Conservation (phyloP, 2,797 vertebrate genomes). For the Momotus momota region DNA sequence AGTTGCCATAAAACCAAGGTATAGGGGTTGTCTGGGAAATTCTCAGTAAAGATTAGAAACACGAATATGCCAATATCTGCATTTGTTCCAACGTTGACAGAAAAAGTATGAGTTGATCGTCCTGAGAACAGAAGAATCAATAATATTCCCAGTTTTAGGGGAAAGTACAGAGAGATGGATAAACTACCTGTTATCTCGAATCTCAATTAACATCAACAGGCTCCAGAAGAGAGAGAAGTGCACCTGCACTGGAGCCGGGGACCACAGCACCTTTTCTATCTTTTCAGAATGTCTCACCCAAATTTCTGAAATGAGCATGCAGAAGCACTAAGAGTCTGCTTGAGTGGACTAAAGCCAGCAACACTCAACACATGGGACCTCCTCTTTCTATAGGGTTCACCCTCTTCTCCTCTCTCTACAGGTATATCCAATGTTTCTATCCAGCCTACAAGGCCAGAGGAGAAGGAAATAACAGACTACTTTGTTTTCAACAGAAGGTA, state of each 20-base stretch:
- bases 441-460: neutral
- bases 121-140: neutral
- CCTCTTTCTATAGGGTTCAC: neutral
- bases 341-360: neutral
- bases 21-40: neutral
- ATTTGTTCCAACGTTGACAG: neutral
- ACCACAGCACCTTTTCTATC: neutral
- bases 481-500: neutral
- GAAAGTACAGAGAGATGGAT: neutral
- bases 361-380: neutral
- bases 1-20: neutral
- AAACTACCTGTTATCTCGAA: neutral
- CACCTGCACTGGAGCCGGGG: neutral
- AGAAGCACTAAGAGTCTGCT: neutral
- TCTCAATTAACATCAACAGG: neutral
- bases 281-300: neutral
- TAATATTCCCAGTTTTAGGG: neutral
- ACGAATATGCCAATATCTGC: neutral
- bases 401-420: neutral
- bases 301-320: neutral
- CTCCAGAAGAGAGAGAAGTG: neutral
- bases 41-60: constrained; percentile 7
- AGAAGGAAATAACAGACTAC: neutral
- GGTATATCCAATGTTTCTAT: neutral
- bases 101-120: neutral